Percentiles rank a stretch among this genome's conserved stretches.
phyloP scores from a whole-genome alignment of 2,888 invertebrate genomes.

The Rhabditophanes sp. region DNA sequence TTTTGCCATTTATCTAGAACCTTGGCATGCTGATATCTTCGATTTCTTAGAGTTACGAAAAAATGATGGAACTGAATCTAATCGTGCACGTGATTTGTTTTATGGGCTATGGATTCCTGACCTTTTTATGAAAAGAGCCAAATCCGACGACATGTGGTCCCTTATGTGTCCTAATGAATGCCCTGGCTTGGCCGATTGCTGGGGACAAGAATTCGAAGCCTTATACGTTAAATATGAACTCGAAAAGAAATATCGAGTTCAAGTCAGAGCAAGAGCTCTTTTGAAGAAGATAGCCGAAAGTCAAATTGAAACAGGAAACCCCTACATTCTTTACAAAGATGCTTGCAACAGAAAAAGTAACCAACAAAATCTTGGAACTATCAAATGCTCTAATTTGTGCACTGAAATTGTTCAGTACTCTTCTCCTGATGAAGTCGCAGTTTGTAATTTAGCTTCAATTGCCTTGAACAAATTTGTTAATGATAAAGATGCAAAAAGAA shows the following conservation, averaged over 20 bases:
- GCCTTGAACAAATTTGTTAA: conserved; percentile 85
- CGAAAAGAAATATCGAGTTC: conserved; percentile 43
- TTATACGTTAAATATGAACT: conserved; percentile 54
- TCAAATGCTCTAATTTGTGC: conserved; percentile 90
- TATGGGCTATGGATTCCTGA: conserved; percentile 92
- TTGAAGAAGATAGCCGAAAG: conserved; percentile 87
- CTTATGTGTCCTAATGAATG: conserved; percentile 89
- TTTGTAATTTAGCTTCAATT: conserved; percentile 90
- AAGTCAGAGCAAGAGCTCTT: conserved; percentile 62
- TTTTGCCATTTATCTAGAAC: conserved; percentile 90
- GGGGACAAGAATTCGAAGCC: conserved; percentile 82
- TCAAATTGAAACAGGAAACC: conserved; percentile 74
- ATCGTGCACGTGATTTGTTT: conserved; percentile 80
- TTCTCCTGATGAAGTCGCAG: conserved; percentile 55
- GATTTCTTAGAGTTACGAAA: conserved; percentile 84
- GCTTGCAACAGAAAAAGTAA: conserved; percentile 90
- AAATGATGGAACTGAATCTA: conserved; percentile 75
- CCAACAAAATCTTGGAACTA: conserved; percentile 92
- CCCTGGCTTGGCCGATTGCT: conserved; percentile 73
- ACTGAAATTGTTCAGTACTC: conserved; percentile 91
- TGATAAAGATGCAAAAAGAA: conserved; percentile 49
- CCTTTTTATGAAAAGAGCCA: conserved; percentile 74
- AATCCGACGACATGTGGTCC: conserved; percentile 58
- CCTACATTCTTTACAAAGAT: conserved; percentile 66
- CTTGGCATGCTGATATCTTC: conserved; percentile 94